phyloP scores from a whole-genome alignment of 2,113 vertebrate species.

The Nothoprocta pentlandii region DNA sequence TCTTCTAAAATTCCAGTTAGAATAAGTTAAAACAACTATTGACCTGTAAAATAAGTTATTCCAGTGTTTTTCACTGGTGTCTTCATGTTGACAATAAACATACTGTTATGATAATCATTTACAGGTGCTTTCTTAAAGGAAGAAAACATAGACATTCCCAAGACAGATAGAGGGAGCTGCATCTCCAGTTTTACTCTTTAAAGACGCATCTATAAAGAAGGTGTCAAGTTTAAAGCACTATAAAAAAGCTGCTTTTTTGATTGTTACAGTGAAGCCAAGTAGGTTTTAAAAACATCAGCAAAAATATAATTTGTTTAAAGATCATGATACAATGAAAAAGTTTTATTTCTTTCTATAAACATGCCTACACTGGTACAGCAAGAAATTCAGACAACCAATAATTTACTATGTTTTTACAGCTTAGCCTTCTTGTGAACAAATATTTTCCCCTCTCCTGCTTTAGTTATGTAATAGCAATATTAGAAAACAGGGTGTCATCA shows the following conservation, averaged over 20 bases:
- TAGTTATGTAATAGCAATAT: not conserved
- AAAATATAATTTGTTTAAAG: not conserved
- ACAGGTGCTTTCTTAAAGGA: not conserved
- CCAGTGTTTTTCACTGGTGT: not conserved
- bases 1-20: not conserved
- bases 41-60: not conserved
- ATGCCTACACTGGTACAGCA: accelerated
- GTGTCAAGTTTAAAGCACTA: not conserved
- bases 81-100: not conserved
- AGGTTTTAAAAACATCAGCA: not conserved
- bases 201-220: constrained; percentile 14
- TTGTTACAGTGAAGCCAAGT: not conserved
- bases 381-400: not conserved
- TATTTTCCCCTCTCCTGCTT: not conserved
- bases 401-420: not conserved
- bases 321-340: not conserved
- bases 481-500: not conserved
- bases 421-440: not conserved
- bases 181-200: constrained; percentile 52
- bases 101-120: not conserved
- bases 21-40: not conserved
- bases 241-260: not conserved
- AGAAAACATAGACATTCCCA: constrained; percentile 8
- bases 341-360: not conserved
- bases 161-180: constrained; percentile 69